phyloP scores from a whole-genome alignment of 2,113 vertebrate species.

The Otocyon megalotis region DNA sequence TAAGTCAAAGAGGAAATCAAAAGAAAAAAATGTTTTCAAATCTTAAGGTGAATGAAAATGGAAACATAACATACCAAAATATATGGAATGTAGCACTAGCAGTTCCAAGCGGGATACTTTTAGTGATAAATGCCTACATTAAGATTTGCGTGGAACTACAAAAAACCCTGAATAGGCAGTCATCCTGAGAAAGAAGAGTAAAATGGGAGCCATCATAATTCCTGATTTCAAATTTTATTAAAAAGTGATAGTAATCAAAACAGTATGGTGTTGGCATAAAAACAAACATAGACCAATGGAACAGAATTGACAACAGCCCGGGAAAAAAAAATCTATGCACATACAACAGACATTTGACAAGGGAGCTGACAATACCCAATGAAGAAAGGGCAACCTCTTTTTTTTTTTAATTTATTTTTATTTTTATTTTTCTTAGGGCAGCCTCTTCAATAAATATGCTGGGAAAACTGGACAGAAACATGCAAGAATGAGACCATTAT shows the following conservation, averaged over 20 bases:
- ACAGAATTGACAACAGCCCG: background rate
- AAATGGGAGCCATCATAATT: background rate
- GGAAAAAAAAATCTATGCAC: background rate
- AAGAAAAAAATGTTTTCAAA: background rate
- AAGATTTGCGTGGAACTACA: background rate
- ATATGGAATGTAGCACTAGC: background rate
- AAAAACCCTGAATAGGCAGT: background rate
- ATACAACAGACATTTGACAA: background rate
- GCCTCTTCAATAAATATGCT: background rate
- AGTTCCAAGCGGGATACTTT: background rate
- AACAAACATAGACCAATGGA: background rate
- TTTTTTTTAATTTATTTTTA: no score
- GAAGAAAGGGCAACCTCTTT: background rate
- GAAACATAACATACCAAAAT: background rate
- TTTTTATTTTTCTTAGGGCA: background rate
- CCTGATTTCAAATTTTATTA: background rate
- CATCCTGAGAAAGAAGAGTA: background rate
- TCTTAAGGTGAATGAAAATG: background rate
- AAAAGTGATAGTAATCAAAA: background rate
- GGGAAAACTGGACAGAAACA: background rate
- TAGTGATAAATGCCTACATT: background rate
- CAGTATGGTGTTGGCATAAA: background rate
- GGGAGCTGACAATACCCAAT: background rate
- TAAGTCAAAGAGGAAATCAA: background rate
- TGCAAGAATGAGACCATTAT: background rate